A percentile compares a stretch with the other conserved stretches of the same genome.
Conservation (phyloP, 1,140 invertebrate species). For the Heliothis virescens region DNA sequence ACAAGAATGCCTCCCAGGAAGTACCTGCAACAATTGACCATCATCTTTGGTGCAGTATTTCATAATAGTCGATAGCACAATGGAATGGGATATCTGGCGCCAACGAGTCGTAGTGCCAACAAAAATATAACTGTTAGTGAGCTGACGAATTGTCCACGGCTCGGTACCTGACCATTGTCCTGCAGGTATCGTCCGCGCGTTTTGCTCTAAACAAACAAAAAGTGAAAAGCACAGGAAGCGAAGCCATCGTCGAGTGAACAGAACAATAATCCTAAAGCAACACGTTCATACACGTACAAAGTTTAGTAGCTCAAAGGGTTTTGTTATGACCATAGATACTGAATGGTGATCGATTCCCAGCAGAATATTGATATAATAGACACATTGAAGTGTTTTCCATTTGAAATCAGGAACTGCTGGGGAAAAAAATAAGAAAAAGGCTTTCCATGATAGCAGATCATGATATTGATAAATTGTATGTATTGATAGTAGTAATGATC, state of each 20-base stretch:
- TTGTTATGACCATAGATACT: background rate
- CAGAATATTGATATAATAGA: background rate
- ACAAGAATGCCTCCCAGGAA: conserved; percentile 58
- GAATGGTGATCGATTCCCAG: background rate
- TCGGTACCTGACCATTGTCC: conserved; percentile 73
- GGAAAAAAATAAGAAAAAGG: no score
- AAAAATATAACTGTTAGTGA: conserved; percentile 78
- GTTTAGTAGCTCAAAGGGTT: conserved; percentile 53
- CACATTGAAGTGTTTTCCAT: background rate
- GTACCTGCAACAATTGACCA: conserved; percentile 55
- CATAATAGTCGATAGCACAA: conserved; percentile 64
- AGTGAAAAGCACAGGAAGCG: conserved; percentile 75
- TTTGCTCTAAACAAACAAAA: conserved; percentile 63
- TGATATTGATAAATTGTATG: no score
- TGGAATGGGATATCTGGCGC: conserved; percentile 74
- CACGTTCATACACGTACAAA: conserved; percentile 59
- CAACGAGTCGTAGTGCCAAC: conserved; percentile 68
- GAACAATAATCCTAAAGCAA: conserved; percentile 70
- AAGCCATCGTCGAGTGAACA: conserved; percentile 58
- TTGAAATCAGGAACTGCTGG: no score
- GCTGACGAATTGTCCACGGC: conserved; percentile 64
- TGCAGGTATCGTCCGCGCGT: conserved; percentile 71
- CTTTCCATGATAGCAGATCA: no score
- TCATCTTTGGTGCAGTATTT: conserved; percentile 53
- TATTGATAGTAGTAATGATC: no score